Evolutionary conservation across 2,888 invertebrate genomes (phyloP).

Genomic region (Andrena bucephala): DNA sequence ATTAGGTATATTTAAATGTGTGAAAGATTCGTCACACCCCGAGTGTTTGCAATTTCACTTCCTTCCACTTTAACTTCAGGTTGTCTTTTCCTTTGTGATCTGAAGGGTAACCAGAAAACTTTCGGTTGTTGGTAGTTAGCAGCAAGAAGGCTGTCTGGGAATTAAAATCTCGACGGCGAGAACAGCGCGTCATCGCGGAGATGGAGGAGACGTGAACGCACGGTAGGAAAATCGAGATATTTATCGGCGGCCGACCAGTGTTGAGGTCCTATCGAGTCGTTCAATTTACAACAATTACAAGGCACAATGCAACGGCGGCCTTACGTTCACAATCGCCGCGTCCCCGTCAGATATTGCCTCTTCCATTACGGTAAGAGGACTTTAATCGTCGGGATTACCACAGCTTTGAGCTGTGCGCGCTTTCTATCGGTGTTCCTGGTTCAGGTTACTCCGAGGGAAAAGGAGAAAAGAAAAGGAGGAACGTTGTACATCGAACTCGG

Average conservation of each 20-base stretch:
- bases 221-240: constrained; percentile 66
- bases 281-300: constrained; percentile 79
- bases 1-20: too few relatives aligned
- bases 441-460: neutral
- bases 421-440: constrained; percentile 16
- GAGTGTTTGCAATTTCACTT: neutral
- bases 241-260: constrained; percentile 46
- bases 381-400: constrained; percentile 56
- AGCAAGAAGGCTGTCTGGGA: neutral
- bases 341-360: constrained; percentile 56
- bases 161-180: constrained; percentile 6
- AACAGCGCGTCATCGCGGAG: constrained; percentile 46
- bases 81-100: neutral
- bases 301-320: constrained; percentile 69
- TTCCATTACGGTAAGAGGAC: constrained; percentile 49
- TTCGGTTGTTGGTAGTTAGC: neutral
- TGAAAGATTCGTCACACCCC: too few relatives aligned
- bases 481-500: constrained; percentile 11
- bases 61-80: neutral
- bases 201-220: constrained; percentile 42
- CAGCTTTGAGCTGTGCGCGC: constrained; percentile 28
- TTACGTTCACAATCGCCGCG: constrained; percentile 40
- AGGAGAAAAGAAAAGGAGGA: neutral
- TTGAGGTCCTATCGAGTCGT: constrained; percentile 59
- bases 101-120: neutral